phyloP scores from a whole-genome alignment of 2,797 vertebrate genomes.

The Siniperca scherzeri region DNA sequence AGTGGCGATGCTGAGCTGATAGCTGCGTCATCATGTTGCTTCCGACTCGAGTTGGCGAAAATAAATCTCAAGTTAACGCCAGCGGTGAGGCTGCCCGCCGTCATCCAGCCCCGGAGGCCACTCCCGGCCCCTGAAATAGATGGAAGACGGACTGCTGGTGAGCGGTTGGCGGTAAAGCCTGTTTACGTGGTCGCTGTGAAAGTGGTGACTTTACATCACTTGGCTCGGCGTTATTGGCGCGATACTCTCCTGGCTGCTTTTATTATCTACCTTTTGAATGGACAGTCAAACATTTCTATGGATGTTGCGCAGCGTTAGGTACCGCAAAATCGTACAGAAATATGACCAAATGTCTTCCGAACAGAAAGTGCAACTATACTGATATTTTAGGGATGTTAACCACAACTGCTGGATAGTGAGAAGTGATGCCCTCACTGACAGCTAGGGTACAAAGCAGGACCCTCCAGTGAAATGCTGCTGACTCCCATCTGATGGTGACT shows the following conservation, averaged over 20 bases:
- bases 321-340: not conserved
- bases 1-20: conserved; percentile 84
- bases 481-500: conserved; percentile 23
- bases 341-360: not conserved
- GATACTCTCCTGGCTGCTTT: conserved; percentile 55
- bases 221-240: conserved; percentile 73
- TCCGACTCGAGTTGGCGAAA: conserved; percentile 83
- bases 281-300: conserved; percentile 11
- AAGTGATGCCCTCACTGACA: conserved; percentile 71
- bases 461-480: conserved; percentile 34
- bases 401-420: conserved; percentile 32
- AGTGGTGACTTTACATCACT: conserved; percentile 77
- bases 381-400: conserved; percentile 27
- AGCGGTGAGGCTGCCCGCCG: conserved; percentile 71
- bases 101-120: conserved; percentile 66
- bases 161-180: conserved; percentile 49
- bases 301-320: not conserved
- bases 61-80: conserved; percentile 86
- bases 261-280: conserved; percentile 43
- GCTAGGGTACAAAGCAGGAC: conserved; percentile 41
- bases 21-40: conserved; percentile 88
- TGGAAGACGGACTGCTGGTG: conserved; percentile 59
- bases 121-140: conserved; percentile 66
- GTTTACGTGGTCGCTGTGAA: conserved; percentile 46
- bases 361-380: conserved; percentile 29